A percentile compares a stretch with the other conserved stretches of the same genome.
phyloP scores from a whole-genome alignment of 2,797 vertebrate species.

The Sebastes baramenuke region DNA sequence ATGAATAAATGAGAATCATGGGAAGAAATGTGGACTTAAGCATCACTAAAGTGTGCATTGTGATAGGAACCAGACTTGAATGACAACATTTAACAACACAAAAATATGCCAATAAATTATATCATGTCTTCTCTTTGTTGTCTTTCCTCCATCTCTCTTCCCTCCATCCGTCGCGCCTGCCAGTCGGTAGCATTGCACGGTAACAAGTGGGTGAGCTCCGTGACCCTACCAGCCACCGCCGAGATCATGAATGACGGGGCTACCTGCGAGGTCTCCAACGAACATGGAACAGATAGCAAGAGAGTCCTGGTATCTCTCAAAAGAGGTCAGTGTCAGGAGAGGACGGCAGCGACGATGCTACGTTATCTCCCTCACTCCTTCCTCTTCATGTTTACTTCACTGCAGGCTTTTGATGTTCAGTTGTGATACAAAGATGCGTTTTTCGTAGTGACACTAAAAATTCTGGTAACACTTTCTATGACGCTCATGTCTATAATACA shows the following conservation, averaged over 20 bases:
- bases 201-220: constrained; percentile 79
- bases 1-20: background rate
- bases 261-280: constrained; percentile 82
- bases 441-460: background rate
- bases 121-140: background rate
- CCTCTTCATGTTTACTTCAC: background rate
- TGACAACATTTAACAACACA: background rate
- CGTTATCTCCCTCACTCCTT: background rate
- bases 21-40: background rate
- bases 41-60: background rate
- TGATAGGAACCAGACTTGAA: background rate
- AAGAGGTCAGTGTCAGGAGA: constrained; percentile 65
- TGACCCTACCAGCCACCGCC: constrained; percentile 78
- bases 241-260: constrained; percentile 77
- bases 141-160: background rate
- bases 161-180: background rate
- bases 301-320: constrained; percentile 68
- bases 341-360: background rate
- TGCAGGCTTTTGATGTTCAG: background rate
- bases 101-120: background rate
- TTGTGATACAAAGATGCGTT: background rate
- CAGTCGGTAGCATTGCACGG: constrained; percentile 68
- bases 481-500: no score
- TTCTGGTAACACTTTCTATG: no score
- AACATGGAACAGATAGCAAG: constrained; percentile 66